phyloP scores from a whole-genome alignment of 2,113 vertebrate species.

The Lepisosteus oculatus region DNA sequence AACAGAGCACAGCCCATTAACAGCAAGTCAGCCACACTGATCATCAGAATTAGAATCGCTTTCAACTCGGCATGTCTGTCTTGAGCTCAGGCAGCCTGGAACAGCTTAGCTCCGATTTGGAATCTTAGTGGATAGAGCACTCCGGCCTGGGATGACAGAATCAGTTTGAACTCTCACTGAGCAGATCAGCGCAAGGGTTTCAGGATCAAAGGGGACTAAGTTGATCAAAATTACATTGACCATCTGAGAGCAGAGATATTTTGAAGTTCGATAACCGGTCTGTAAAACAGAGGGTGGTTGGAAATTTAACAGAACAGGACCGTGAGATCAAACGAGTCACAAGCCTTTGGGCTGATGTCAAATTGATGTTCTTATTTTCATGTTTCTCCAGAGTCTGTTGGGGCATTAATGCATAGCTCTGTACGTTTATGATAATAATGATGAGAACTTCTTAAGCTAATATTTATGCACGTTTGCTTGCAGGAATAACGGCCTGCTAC shows the following conservation, averaged over 20 bases:
- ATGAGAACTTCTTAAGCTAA: too few relatives aligned
- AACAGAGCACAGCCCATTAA: slow-evolving; percentile 53
- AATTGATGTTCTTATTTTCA: slow-evolving; percentile 43
- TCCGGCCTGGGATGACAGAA: slow-evolving; percentile 55
- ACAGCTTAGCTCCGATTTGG: slow-evolving; percentile 47
- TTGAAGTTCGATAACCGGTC: slow-evolving; percentile 50
- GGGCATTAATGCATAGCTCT: slow-evolving; percentile 36
- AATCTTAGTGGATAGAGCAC: slow-evolving; percentile 38
- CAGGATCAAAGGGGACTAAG: slow-evolving; percentile 66
- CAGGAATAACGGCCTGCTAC: too few relatives aligned
- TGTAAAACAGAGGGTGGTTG: slow-evolving; percentile 62
- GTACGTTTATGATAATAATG: slow-evolving; percentile 20
- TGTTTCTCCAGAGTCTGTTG: slow-evolving; percentile 25
- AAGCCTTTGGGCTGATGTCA: slow-evolving; percentile 44
- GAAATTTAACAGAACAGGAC: slow-evolving; percentile 56
- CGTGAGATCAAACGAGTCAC: slow-evolving; percentile 60
- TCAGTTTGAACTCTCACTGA: slow-evolving; percentile 51
- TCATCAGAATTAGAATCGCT: slow-evolving; percentile 58
- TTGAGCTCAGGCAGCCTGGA: slow-evolving; percentile 53
- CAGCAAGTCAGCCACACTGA: slow-evolving; percentile 54
- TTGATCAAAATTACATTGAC: slow-evolving; percentile 70
- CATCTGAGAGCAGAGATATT: slow-evolving; percentile 62
- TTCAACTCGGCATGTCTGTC: slow-evolving; percentile 61
- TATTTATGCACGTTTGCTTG: too few relatives aligned
- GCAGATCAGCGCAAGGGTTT: slow-evolving; percentile 57